Evolutionary conservation across 2,888 invertebrate species (phyloP), one percentile per base, ranked within the genome.

Genomic region (Plusia festucae): DNA sequence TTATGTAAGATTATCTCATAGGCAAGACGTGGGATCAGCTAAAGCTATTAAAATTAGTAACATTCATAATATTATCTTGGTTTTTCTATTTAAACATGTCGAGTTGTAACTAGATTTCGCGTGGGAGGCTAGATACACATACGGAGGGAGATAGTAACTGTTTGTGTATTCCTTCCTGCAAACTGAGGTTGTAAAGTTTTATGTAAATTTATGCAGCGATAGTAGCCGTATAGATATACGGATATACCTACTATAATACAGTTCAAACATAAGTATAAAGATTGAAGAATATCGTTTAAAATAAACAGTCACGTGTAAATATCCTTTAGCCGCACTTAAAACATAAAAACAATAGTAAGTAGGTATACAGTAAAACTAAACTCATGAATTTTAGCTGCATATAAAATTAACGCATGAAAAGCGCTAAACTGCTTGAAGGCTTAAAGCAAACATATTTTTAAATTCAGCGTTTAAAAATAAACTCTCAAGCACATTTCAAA

Each of bases 391-490:
- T 40, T 40, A 15, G 15, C n/a, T 5, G 40, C 40, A n/a, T n/a
- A 15, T 40, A 9, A 61, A 67, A 73, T 40, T 1, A 78, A 24
- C 27, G 34, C 55, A 32, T 27, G 40, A 54, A 59, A 52, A 20
- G 32, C 24, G 7, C 32, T n/a, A 22, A 16, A 53, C 16, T 53
- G n/a, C n/a, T 30, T 27, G 27, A 13, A 34, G 15, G 15, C 13
- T 34, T 34, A 34, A 34, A n/a, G 40, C n/a, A 15, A 40, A 40
- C 5, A n/a, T n/a, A 40, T n/a, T 15, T 40, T 11, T 4, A 18
- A 18, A 20, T 11, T 13, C 46, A 18, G 53, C n/a, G 16, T 62
- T 56, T 54, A 65, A 69, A 78, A 60, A 76, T 65, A 73, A 57
- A 66, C 46, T 51, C 46, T 53, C 59, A 53, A 44, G 53, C 34